Conservation (phyloP, 64 coral and sea anemone genomes). For the Platygyra sinensis region DNA sequence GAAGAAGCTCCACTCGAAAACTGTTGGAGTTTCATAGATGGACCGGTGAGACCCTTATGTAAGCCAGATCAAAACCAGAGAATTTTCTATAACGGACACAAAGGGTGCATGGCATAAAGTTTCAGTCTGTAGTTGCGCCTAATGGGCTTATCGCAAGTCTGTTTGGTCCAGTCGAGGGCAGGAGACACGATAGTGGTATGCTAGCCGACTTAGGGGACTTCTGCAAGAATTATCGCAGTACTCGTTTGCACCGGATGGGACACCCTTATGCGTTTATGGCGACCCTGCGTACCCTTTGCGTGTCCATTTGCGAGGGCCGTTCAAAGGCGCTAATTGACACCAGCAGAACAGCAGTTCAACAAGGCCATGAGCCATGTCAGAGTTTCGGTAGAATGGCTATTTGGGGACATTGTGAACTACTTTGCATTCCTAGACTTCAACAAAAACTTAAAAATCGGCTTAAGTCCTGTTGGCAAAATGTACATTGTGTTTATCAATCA, state of each 20-base stretch:
- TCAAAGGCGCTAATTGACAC: neutral
- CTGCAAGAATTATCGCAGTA: too few species aligned
- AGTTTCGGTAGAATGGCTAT: slow-evolving; percentile 23
- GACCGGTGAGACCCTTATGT: neutral
- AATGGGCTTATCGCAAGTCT: too few species aligned
- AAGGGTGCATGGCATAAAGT: neutral
- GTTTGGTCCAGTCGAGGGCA: neutral
- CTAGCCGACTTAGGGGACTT: neutral
- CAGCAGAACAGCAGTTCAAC: neutral
- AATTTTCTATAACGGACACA: neutral
- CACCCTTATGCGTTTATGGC: too few species aligned
- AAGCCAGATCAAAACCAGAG: neutral
- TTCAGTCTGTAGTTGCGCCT: neutral
- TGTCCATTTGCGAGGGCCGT: neutral
- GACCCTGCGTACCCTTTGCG: neutral
- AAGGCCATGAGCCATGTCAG: slow-evolving; percentile 27
- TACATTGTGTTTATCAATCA: slow-evolving; percentile 31
- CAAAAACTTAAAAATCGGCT: neutral
- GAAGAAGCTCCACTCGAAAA: neutral
- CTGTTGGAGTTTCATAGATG: neutral
- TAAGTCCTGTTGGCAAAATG: too few species aligned
- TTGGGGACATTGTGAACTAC: slow-evolving; percentile 15
- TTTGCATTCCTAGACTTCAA: slow-evolving; percentile 12
- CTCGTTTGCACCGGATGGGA: too few species aligned
- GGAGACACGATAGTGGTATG: slow-evolving; percentile 12